Base-by-base conservation (phyloP, 2,113 vertebrate genomes). In the Leucopsar rothschildi region DNA sequence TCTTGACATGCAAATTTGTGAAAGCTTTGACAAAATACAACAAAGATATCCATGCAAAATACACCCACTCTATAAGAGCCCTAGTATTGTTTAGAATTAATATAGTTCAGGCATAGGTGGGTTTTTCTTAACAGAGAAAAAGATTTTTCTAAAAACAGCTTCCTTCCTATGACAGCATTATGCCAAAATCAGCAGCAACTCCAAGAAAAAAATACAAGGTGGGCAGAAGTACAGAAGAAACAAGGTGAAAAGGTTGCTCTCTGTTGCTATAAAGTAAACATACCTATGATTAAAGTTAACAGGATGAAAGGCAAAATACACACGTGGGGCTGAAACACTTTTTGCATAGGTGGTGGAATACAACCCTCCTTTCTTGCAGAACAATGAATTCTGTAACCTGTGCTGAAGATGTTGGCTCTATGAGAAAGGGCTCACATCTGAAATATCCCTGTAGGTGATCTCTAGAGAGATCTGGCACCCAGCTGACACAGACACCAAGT, bases 181-280 rank as follows among this genome's bases (percentile, higher is more conserved):
- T 22, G 49, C n/a, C 82, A 94, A 60, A 77, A 90, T 57, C 68
- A 92, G 87, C 79, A 80, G 49, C 50, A 86, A 37, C 68, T 81
- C 39, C 44, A 78, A 90, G 31, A 42, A 59, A 91, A 77, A 83
- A 82, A 79, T 15, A 56, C 86, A 72, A 81, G 37, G 80, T 75
- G 79, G 64, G n/a, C 76, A 93, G 64, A 90, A 94, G 60, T 28
- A 83, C 60, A 92, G 72, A 94, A 81, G 39, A 86, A 96, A 81
- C 60, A 75, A 75, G 21, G 47, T 45, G 56, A 75, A 83, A 92
- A 86, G 31, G 49, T 72, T 65, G 61, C 33, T 87, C 40, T 76
- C 79, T 50, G 33, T 49, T 1, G 1, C 29, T 29, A 40, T 11
- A 70, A 88, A 76, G 40, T 59, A 64, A 95, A 84, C 1, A 86